Percentiles rank a stretch among this genome's conserved stretches.
These are phyloP conservation scores for Nephrotoma flavescens DNA, from an alignment of 2,888 invertebrate genomes.

Conservation along the genomic window DNA sequence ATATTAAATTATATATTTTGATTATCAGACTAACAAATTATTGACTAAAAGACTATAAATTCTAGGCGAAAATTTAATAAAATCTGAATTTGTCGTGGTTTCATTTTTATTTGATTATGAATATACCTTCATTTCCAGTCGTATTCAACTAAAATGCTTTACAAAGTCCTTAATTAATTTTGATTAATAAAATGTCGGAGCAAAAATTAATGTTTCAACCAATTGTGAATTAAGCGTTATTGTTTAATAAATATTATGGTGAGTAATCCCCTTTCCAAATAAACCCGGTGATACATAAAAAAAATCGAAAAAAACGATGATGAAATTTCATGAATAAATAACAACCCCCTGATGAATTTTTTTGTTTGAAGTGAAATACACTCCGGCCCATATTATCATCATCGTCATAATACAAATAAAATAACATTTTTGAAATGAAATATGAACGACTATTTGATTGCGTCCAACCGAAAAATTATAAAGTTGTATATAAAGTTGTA, in stretches of 20 bases:
- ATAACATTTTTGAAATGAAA: background rate
- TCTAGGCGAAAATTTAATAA: too few species aligned
- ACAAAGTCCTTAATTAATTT: background rate
- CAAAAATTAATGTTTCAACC: background rate
- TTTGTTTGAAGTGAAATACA: background rate
- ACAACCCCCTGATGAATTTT: background rate
- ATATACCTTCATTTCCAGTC: too few species aligned
- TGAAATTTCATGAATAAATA: background rate
- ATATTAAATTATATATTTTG: too few species aligned
- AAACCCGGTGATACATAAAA: background rate
- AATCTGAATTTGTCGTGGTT: too few species aligned
- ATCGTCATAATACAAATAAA: background rate
- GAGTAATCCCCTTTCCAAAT: background rate
- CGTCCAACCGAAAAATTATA: background rate
- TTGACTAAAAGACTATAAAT: too few species aligned
- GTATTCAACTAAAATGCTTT: too few species aligned
- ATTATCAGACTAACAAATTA: too few species aligned
- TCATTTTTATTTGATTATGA: too few species aligned
- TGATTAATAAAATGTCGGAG: background rate
- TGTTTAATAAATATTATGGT: background rate
- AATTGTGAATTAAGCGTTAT: background rate
- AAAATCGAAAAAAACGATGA: background rate
- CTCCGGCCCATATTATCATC: background rate
- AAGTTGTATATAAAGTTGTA: background rate
- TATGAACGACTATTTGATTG: background rate